Base-by-base conservation (phyloP, 92 coral and sea anemone genomes). In the Paramuricea clavata region DNA sequence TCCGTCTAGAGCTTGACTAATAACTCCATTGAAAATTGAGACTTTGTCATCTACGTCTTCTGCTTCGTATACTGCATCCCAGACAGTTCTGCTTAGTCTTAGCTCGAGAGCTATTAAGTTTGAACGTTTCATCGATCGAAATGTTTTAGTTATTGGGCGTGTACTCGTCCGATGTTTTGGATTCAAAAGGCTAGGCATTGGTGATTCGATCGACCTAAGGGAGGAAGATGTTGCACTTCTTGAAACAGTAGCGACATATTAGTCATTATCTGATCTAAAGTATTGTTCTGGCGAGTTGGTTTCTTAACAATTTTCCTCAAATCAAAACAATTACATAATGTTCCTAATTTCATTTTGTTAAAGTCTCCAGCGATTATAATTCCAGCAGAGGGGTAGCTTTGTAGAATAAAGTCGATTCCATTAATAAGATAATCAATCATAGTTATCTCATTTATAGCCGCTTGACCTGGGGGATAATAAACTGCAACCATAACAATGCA, bases 341-440 rank as follows among this genome's bases (percentile, higher is more conserved):
- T 2, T 12, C 59, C 59, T 19, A 22, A 25, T 0, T 44, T 60
- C 56, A 70, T 50, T 49, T 54, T 25, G 23, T 83, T 83, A 68
- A 81, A 81, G 34, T 84, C 74, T 4, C 88, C 88, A 2, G 88
- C 73, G 22, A 84, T 71, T 5, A 85, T 73, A 36, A 85, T 39
- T 39, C 88, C 88, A 19, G 88, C 82, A 17, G 82, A 85, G 1
- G 74, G 88, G 32, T 42, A 50, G 70, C 50, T 72, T 13, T 70
- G 79, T 31, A 83, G 81, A 30, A 83, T 52, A 1, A 47, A 47
- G 19, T 83, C 87, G 49, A 83, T 62, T 25, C 69, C 87, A 15
- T 49, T 34, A 15, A 81, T 68, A 61, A 82, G 41, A 44, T 82
- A 82, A 23, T 82, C 78, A 10, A 33, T 23, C 87, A 82, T 82